Base-by-base conservation (phyloP, 2,888 invertebrate genomes). In the Tetanocera ferruginea region DNA sequence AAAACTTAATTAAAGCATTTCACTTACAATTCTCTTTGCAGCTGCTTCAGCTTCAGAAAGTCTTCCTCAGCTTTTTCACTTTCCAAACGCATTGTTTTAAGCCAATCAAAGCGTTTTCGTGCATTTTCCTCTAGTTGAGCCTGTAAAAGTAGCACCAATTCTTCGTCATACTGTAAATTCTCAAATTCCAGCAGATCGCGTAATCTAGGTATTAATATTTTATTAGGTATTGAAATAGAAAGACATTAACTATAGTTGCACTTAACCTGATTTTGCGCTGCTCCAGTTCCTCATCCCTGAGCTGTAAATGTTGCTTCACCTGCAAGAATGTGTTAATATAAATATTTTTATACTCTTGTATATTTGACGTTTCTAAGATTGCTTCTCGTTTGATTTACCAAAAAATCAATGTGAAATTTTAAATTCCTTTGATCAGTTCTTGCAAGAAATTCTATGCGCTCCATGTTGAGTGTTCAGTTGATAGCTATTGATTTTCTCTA, bases 11-110 rank as follows among this genome's bases (percentile, higher is more conserved):
- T n/a, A n/a, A n/a, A n/a, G n/a, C n/a, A n/a, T 43, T 62, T 34
- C 9, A 43, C 74, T 51, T 80, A 83, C 83, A 83, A 55, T 66
- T 82, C 79, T 78, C 81, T 76, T 75, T 83, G 83, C 34, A 78
- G 71, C 8, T 78, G 55, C 66, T 83, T 83, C 4, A 82, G 60
- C 51, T 82, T 77, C 1, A 82, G 31, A 17, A 83, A 67, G 43
- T 83, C 81, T 9, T 82, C 80, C 28, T 80, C 78, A n/a, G 81
- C 82, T 11, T 55, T 57, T 23, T 78, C 67, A 6, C 80, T 78
- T 62, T 83, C 80, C 28, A 82, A 57, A 9, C 71, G 34, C 43
- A 75, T 76, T 3, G 79, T 76, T 19, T 80, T 81, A 6, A 83
- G 76, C 81, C 82, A 83, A 9, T 82, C 80, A 14, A 76, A 49